A percentile compares a stretch with the other conserved stretches of the same genome.
phyloP scores from a whole-genome alignment of 2,797 vertebrate species.

The Phalanger gymnotis region DNA sequence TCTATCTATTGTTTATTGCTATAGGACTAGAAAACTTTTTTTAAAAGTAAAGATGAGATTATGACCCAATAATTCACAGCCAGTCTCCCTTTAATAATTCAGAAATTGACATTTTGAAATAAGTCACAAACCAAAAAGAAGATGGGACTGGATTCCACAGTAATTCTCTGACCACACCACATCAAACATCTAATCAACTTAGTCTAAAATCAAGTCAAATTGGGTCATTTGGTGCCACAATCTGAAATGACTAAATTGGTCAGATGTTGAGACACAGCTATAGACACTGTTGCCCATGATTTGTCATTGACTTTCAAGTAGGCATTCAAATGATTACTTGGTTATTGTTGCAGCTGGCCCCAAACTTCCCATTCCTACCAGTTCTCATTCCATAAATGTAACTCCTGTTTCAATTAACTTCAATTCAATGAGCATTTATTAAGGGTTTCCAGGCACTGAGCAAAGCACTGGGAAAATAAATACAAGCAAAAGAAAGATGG shows the following conservation, averaged over 20 bases:
- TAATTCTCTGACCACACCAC: not conserved
- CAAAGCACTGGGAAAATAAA: not conserved
- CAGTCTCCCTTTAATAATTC: not conserved
- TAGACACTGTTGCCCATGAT: not conserved
- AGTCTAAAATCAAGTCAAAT: constrained; percentile 23
- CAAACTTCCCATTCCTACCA: constrained; percentile 25
- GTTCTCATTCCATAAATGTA: not conserved
- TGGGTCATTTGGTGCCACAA: not conserved
- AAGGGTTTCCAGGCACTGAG: not conserved
- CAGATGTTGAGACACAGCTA: not conserved
- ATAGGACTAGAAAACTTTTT: not conserved
- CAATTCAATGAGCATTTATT: not conserved
- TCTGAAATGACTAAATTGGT: not conserved
- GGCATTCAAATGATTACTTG: not conserved
- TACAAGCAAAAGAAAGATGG: not conserved
- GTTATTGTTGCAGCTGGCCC: not conserved
- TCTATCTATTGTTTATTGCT: not conserved
- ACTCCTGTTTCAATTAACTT: not conserved
- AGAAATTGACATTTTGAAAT: not conserved
- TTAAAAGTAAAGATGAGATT: not conserved
- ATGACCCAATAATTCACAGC: not conserved
- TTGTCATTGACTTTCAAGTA: not conserved
- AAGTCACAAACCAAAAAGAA: constrained; percentile 9
- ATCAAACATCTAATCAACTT: not conserved
- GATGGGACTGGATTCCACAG: not conserved